Conservation (phyloP, 2,113 vertebrate species). For the Albula glossodonta region DNA sequence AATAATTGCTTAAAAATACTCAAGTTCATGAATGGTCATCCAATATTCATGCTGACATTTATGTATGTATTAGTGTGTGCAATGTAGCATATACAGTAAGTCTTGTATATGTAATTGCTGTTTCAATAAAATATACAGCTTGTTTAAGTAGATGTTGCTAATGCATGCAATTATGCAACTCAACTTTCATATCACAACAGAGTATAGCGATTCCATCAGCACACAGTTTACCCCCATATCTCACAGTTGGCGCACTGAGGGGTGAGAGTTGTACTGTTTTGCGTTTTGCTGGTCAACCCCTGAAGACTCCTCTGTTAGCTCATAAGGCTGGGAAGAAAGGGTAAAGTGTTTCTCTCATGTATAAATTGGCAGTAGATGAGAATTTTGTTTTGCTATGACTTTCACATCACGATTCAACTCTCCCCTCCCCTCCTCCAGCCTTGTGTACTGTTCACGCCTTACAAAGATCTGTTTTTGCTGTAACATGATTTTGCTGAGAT, state of each 20-base stretch:
- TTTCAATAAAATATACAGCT: no score
- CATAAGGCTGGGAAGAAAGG: not conserved
- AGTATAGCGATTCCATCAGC: no score
- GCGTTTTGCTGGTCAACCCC: not conserved
- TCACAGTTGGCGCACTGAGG: no score
- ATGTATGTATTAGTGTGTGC: no score
- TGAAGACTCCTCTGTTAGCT: not conserved
- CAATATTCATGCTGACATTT: no score
- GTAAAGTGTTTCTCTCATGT: not conserved
- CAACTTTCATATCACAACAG: no score
- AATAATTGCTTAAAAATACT: no score
- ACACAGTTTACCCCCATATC: no score
- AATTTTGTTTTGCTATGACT: not conserved
- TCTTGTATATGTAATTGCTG: not conserved
- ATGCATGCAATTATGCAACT: no score
- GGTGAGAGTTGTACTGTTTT: not conserved
- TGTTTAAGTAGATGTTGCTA: no score
- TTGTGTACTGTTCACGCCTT: not conserved
- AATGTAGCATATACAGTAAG: no score
- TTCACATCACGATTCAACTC: not conserved
- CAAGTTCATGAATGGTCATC: no score
- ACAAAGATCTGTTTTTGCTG: not conserved
- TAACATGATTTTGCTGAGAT: not conserved
- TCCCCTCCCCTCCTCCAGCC: not conserved
- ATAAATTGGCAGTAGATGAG: not conserved